phyloP scores from a whole-genome alignment of 2,888 invertebrate genomes.

The Lycophotia porphyrea region DNA sequence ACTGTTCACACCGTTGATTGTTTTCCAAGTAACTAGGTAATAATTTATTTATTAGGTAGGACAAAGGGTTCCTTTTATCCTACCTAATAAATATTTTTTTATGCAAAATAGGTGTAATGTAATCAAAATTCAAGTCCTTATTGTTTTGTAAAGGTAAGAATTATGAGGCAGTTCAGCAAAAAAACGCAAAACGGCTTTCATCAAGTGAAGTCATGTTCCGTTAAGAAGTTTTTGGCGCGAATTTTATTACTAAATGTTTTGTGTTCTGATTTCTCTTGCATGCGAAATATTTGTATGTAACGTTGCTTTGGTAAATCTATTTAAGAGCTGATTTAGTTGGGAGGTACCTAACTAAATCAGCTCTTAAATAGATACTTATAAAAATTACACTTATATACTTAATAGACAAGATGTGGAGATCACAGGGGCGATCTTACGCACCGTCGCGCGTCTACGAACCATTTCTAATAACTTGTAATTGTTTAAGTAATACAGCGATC shows the following conservation, averaged over 20 bases:
- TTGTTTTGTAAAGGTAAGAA: slow-evolving; percentile 15
- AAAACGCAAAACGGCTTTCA: slow-evolving; percentile 33
- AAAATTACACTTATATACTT: no score
- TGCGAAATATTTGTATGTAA: slow-evolving; percentile 39
- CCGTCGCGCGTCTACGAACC: slow-evolving; percentile 55
- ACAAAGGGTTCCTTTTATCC: no score
- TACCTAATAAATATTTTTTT: no score
- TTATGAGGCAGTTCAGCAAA: slow-evolving; percentile 27
- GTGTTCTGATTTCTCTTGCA: slow-evolving; percentile 59
- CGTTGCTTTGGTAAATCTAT: no score
- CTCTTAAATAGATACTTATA: no score
- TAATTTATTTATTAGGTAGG: slow-evolving; percentile 19
- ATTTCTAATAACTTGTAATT: slow-evolving; percentile 26
- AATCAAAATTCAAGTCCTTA: slow-evolving; percentile 24
- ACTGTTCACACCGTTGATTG: slow-evolving; percentile 6
- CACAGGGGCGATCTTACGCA: slow-evolving; percentile 72
- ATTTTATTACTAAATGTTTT: slow-evolving; percentile 27
- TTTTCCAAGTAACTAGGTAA: slow-evolving; percentile 10
- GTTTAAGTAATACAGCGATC: neutral
- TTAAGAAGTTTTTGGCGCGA: slow-evolving; percentile 36
- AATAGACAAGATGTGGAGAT: slow-evolving; percentile 63
- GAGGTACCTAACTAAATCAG: no score
- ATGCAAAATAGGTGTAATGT: slow-evolving; percentile 19
- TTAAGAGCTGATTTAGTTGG: no score
- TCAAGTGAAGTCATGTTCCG: slow-evolving; percentile 31